A percentile compares a stretch with the other conserved stretches of the same genome.
Evolutionary conservation across 1,140 invertebrate genomes (phyloP).

Genomic region (Drosophila trapezifrons): DNA sequence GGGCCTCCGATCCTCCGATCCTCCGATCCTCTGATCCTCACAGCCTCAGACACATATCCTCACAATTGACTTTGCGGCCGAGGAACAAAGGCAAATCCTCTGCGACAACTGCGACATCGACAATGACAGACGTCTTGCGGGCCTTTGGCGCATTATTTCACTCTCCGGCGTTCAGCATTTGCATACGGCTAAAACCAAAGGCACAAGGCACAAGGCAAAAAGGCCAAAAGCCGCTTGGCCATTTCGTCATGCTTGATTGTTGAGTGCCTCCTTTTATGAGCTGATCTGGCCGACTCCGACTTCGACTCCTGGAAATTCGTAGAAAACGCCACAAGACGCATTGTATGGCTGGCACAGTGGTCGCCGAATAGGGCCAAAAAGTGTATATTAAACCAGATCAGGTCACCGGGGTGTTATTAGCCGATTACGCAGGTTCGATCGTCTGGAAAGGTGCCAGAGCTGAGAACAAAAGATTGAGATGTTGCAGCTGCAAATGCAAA

Average conservation of each 20-base stretch:
- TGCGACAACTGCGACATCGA: slow-evolving; percentile 71
- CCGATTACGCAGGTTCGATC: slow-evolving; percentile 21
- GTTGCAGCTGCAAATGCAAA: slow-evolving; percentile 14
- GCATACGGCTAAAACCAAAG: slow-evolving; percentile 47
- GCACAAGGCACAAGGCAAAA: slow-evolving; percentile 16
- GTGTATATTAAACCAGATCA: slow-evolving; percentile 11
- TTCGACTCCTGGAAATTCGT: slow-evolving; percentile 61
- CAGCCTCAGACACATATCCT: slow-evolving; percentile 40
- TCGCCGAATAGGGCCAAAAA: slow-evolving; percentile 24
- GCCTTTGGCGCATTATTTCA: slow-evolving; percentile 69
- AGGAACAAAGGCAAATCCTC: slow-evolving; percentile 65
- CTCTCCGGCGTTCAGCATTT: slow-evolving; percentile 58
- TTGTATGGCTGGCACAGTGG: slow-evolving; percentile 54
- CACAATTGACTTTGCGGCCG: slow-evolving; percentile 77
- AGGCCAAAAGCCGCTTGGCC: slow-evolving; percentile 67
- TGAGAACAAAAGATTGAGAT: slow-evolving; percentile 29
- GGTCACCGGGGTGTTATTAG: slow-evolving; percentile 37
- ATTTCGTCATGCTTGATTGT: slow-evolving; percentile 79
- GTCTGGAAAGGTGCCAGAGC: slow-evolving; percentile 14
- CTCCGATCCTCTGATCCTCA: background rate
- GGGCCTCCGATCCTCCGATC: slow-evolving; percentile 1
- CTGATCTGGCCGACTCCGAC: slow-evolving; percentile 34
- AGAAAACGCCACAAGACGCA: slow-evolving; percentile 54
- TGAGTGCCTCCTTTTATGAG: slow-evolving; percentile 75
- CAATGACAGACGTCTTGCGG: slow-evolving; percentile 61